Percentiles rank a stretch among this genome's conserved stretches.
Evolutionary conservation across 2,113 vertebrate genomes (phyloP).

Genomic region (Burhinus oedicnemus): DNA sequence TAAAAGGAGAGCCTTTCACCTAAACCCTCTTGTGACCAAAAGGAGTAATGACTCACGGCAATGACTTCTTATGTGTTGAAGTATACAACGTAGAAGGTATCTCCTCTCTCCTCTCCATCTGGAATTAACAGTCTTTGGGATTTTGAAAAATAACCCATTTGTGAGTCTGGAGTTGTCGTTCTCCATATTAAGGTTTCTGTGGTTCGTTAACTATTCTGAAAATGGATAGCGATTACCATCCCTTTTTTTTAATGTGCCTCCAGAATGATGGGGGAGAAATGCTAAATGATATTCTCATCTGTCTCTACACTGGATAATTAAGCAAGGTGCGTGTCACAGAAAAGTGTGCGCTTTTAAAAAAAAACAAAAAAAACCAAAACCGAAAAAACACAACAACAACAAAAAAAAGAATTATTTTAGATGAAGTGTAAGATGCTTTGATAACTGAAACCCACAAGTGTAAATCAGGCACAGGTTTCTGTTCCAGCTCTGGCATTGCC

Average conservation of each 20-base stretch:
- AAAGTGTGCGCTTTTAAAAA: neutral
- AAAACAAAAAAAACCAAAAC: neutral
- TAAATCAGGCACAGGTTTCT: neutral
- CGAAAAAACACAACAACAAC: too few species aligned
- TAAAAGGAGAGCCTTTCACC: neutral
- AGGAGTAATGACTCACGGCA: neutral
- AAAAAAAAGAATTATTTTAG: neutral
- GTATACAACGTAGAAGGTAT: neutral
- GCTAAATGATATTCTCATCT: slow-evolving; percentile 15
- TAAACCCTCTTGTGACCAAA: neutral
- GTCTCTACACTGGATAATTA: slow-evolving; percentile 26
- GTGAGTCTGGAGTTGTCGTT: slow-evolving; percentile 7
- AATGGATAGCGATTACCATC: neutral
- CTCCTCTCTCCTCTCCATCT: neutral
- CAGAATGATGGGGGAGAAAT: neutral
- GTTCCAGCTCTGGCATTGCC: neutral
- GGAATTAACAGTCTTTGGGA: neutral
- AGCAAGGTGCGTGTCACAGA: neutral
- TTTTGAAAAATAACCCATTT: neutral
- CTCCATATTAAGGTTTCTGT: slow-evolving; percentile 9
- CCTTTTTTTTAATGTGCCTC: neutral
- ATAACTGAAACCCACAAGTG: neutral
- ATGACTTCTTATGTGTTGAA: neutral
- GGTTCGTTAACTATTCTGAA: slow-evolving; percentile 38
- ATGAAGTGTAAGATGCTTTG: neutral